Conservation (phyloP, 2,888 invertebrate genomes). For the Pachydiplax longipennis region DNA sequence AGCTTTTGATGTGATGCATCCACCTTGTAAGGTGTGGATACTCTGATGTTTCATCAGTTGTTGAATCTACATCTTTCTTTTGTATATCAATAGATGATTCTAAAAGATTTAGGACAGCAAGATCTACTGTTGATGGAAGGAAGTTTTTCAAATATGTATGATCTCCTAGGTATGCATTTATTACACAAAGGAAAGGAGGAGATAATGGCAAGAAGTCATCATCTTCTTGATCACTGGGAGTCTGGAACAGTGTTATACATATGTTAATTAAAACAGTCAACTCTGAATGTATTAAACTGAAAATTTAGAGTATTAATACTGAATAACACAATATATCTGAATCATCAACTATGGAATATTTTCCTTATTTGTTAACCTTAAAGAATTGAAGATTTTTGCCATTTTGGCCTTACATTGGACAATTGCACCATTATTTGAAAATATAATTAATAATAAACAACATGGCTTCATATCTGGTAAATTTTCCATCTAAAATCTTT, state of each 20-base stretch:
- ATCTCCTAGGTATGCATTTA: slow-evolving; percentile 6
- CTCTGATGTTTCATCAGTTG: neutral
- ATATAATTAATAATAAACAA: too few relatives aligned
- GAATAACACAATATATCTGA: too few relatives aligned
- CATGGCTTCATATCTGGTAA: too few relatives aligned
- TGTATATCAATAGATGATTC: neutral
- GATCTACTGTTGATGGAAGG: neutral
- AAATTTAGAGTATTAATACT: neutral
- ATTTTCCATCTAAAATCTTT: too few relatives aligned
- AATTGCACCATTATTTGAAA: too few relatives aligned
- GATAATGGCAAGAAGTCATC: neutral
- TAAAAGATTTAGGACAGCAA: neutral
- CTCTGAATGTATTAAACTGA: neutral
- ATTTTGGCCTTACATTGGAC: too few relatives aligned
- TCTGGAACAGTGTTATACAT: neutral
- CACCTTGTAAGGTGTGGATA: neutral
- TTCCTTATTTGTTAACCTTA: too few relatives aligned
- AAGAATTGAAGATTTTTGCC: too few relatives aligned
- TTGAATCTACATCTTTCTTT: neutral
- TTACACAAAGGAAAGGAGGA: neutral
- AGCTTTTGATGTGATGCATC: neutral
- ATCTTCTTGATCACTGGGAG: neutral
- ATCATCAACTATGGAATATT: too few relatives aligned
- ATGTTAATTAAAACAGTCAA: neutral
- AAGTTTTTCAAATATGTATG: neutral